Base-by-base conservation (phyloP, 2,888 invertebrate species). In the Spodoptera exigua region DNA sequence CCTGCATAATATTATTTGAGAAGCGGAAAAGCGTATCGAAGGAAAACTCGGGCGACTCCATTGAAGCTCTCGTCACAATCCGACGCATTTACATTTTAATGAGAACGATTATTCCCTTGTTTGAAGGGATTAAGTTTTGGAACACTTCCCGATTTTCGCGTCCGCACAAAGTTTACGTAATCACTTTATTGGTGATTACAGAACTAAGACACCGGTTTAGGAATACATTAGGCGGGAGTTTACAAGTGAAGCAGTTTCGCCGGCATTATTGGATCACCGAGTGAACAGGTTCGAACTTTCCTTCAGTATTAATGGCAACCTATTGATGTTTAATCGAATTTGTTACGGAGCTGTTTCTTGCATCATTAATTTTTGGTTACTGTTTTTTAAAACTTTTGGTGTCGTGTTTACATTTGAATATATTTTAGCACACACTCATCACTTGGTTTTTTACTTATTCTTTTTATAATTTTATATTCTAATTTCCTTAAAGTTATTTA, bases 41-140 rank as follows among this genome's bases (percentile, higher is more conserved):
- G 65, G 79, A 84, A 80, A 87, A 86, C 81, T 86, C 78, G 49
- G 65, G 66, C 81, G 79, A 79, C 86, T 84, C 82, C 80, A 86
- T 90, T 85, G 84, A 84, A 76, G 74, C 66, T 69, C 80, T 82
- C 82, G 80, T 85, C 81, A 86, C 85, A 87, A 85, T 84, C 74
- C 81, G 70, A 70, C 54, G 70, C 86, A 91, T 91, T 91, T 84
- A 85, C 91, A 91, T 91, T 84, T 87, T 88, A 91, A 91, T 89
- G 84, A 85, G 82, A 84, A 86, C 88, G 87, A 90, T 91, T 91
- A 91, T 88, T 88, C 85, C 82, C 86, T 87, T 90, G 89, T 90
- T 89, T 88, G 85, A 88, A 87, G 80, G 87, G 85, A 89, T 87
- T 85, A 83, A 88, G 84, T 87, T 87, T 78, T 65, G 63, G 80